Evolutionary conservation across 1,140 invertebrate species (phyloP), one percentile per base, ranked within the genome.

Genomic region (Archivesica marissinica): DNA sequence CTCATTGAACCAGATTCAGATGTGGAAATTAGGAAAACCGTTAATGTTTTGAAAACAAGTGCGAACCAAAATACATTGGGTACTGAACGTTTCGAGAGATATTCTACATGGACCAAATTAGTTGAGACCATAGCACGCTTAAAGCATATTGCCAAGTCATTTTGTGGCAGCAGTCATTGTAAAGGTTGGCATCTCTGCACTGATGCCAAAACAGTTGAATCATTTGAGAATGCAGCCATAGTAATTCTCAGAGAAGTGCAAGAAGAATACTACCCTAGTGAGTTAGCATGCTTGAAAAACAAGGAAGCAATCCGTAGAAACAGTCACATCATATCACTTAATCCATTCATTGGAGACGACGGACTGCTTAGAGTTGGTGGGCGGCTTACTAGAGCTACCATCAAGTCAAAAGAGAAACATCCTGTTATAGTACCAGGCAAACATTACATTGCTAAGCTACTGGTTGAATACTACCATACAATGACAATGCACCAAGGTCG

Each of bases 391-490:
- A 52, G n/a, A 17, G 39, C 9, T 35, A 1, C 7, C 0, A 33
- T 47, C 0, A 7, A 2, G 25, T 23, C 0, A 0, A 13, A 17
- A 0, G 13, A 75, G 33, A 83, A 64, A 66, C 52, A 74, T 41
- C 86, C 80, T 38, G 38, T 87, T 25, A 87, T 87, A 28, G 30
- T 87, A 25, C 81, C 86, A 3, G 70, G 70, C n/a, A 82, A 84
- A 44, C 20, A 52, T 59, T 59, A 86, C 33, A 41, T 81, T 41
- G 23, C 79, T 23, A 76, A 30, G 6, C 72, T 88, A 1, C 59
- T 85, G 20, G 56, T 86, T 33, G 25, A 74, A 0, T 56, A 82
- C 25, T 86, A 0, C 44, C 83, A 88, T 52, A 13, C 70, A 11
- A 25, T 68, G 33, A 70, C 77, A 0, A 59, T 72, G 30, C 87